phyloP scores from a whole-genome alignment of 2,888 invertebrate genomes.

The Tricholauxania praeusta region DNA sequence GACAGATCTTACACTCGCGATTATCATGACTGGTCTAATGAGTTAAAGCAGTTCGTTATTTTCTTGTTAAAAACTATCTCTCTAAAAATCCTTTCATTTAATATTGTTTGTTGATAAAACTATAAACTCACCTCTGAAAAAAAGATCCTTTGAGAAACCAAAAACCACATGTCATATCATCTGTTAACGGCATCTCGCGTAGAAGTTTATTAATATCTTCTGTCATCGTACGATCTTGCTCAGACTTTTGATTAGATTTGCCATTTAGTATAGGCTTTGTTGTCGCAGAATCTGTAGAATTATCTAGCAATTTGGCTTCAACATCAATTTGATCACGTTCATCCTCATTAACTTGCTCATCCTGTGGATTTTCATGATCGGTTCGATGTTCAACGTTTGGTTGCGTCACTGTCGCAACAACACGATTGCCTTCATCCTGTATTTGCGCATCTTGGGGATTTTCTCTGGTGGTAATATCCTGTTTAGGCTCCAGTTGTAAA shows the following conservation, averaged over 20 bases:
- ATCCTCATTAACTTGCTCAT: slow-evolving; percentile 33
- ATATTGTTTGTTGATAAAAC: no score
- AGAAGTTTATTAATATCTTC: slow-evolving; percentile 69
- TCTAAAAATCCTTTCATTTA: no score
- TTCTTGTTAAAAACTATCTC: no score
- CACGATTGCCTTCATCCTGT: no score
- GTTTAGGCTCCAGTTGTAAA: slow-evolving; percentile 1
- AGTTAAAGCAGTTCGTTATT: no score
- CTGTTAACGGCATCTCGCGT: slow-evolving; percentile 70
- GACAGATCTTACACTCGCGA: no score
- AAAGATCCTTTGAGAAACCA: slow-evolving; percentile 72
- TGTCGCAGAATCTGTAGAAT: slow-evolving; percentile 5
- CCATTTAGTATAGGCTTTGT: slow-evolving; percentile 44
- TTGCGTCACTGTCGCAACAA: no score
- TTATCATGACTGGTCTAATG: no score
- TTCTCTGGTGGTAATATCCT: slow-evolving; percentile 3
- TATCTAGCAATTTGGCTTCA: slow-evolving; percentile 53
- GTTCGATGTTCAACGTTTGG: no score
- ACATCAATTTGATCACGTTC: slow-evolving; percentile 44
- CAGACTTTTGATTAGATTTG: slow-evolving; percentile 52
- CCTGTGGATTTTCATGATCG: no score
- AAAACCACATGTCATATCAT: slow-evolving; percentile 76
- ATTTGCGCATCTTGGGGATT: background rate
- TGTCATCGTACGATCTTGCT: slow-evolving; percentile 60
- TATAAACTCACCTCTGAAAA: slow-evolving; percentile 72